Conservation (phyloP, 2,113 vertebrate genomes). For the Vireo altiloquus region DNA sequence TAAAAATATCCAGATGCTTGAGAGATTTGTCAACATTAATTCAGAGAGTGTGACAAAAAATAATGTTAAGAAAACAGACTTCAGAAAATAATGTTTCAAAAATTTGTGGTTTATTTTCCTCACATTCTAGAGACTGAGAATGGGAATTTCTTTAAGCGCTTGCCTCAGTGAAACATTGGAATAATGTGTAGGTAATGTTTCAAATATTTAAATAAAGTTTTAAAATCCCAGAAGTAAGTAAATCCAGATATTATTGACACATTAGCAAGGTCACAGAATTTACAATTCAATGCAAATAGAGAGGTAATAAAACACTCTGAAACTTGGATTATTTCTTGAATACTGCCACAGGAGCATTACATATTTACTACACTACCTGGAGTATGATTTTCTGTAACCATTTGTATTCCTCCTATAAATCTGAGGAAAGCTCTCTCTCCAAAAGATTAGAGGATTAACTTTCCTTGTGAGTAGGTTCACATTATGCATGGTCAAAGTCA, state of each 20-base stretch:
- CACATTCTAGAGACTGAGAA: neutral
- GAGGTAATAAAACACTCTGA: neutral
- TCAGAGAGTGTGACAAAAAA: neutral
- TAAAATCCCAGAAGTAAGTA: constrained; percentile 1
- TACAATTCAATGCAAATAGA: neutral
- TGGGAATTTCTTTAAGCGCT: neutral
- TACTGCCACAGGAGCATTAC: neutral
- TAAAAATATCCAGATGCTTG: neutral
- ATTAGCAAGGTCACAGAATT: neutral
- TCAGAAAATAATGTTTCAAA: neutral
- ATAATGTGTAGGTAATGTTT: neutral
- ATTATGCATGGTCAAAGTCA: constrained; percentile 63
- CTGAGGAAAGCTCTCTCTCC: constrained; percentile 38
- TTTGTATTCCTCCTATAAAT: constrained; percentile 39
- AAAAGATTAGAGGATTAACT: constrained; percentile 63
- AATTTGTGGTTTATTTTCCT: neutral
- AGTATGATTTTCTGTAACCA: constrained; percentile 11
- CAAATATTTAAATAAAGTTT: constrained; percentile 17
- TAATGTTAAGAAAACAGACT: neutral
- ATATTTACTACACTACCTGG: neutral
- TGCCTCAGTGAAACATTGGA: neutral
- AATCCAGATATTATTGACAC: constrained; percentile 34
- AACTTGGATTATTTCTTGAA: constrained; percentile 21
- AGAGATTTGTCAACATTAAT: neutral
- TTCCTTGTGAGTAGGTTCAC: constrained; percentile 57